Percentiles rank a stretch among this genome's conserved stretches.
Conservation (phyloP, 2,113 vertebrate genomes). For the Triplophysa rosa region DNA sequence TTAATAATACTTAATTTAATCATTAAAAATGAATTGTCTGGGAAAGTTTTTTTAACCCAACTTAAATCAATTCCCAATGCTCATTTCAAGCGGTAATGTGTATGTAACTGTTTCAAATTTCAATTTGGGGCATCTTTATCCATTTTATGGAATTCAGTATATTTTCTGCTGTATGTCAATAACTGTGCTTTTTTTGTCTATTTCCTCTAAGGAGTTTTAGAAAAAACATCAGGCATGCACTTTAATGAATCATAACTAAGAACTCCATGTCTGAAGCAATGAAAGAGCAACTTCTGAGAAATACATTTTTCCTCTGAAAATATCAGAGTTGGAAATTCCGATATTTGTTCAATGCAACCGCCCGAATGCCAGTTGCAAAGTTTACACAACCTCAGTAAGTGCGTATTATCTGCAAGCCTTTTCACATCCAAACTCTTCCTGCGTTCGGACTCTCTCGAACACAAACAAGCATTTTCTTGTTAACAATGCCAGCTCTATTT, state of each 20-base stretch:
- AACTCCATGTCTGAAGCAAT: too few relatives aligned
- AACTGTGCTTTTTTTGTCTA: neutral
- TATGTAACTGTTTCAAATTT: too few relatives aligned
- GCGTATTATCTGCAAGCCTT: constrained; percentile 3
- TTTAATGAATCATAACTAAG: too few relatives aligned
- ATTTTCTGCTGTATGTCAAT: neutral
- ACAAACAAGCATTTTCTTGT: neutral
- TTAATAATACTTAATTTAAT: too few relatives aligned
- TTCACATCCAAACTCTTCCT: neutral
- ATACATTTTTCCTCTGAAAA: too few relatives aligned
- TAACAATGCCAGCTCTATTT: neutral
- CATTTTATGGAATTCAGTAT: neutral
- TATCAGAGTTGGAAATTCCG: neutral
- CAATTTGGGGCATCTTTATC: neutral
- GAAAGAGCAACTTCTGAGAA: neutral
- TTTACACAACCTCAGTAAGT: neutral
- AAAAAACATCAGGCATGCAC: too few relatives aligned
- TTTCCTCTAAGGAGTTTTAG: neutral
- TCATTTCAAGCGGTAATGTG: too few relatives aligned
- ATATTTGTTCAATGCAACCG: neutral
- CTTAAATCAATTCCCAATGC: too few relatives aligned
- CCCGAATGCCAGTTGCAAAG: neutral
- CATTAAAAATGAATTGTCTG: too few relatives aligned
- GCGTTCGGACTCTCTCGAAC: too few relatives aligned
- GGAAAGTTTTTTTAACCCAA: too few relatives aligned